Evolutionary conservation across 2,113 vertebrate species (phyloP).

Genomic region (Setophaga kirtlandii): DNA sequence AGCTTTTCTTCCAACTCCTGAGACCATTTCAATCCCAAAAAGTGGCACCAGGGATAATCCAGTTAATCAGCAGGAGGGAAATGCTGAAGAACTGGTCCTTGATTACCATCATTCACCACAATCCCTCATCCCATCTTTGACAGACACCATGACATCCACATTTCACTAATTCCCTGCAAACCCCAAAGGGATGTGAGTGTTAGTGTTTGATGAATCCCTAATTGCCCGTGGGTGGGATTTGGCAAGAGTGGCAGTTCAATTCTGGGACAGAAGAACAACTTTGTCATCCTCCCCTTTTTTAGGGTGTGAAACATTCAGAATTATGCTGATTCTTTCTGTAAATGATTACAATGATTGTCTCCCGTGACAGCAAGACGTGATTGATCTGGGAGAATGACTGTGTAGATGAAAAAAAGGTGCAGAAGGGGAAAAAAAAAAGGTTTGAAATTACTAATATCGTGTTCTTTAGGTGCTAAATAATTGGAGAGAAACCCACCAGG

Average conservation of each 20-base stretch:
- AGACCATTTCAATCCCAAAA: rapidly evolving
- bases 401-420: not conserved
- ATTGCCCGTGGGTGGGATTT: not conserved
- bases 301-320: not conserved
- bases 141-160: not conserved
- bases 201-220: not conserved
- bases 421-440: not conserved
- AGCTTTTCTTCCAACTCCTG: not conserved
- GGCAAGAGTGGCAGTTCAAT: not conserved
- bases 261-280: not conserved
- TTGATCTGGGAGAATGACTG: not conserved
- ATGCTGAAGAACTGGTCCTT: not conserved
- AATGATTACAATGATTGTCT: not conserved
- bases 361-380: not conserved
- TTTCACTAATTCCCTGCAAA: not conserved
- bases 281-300: not conserved
- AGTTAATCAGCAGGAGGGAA: not conserved
- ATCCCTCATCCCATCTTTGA: not conserved
- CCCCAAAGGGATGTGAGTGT: not conserved
- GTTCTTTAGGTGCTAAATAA: not conserved
- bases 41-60: not conserved
- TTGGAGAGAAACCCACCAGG: not conserved
- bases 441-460: not conserved
- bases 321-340: not conserved
- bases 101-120: not conserved